Evolutionary conservation across 2,888 invertebrate species (phyloP).

Genomic region (Tachina grossa): DNA sequence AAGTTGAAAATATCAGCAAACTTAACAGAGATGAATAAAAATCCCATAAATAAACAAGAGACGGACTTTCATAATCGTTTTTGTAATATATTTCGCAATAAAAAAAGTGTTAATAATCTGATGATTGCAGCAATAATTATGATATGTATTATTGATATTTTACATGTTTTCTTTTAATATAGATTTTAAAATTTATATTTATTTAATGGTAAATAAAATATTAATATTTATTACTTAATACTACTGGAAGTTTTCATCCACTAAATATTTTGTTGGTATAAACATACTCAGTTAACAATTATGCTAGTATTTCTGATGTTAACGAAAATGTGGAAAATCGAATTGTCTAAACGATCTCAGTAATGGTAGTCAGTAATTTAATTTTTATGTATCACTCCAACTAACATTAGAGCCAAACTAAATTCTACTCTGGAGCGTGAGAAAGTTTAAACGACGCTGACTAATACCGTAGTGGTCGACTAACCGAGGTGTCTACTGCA

Average conservation of each 20-base stretch:
- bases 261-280: too few species aligned
- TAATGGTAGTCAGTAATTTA: too few species aligned
- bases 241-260: neutral
- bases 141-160: slow-evolving; percentile 20
- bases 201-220: slow-evolving; percentile 4
- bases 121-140: slow-evolving; percentile 25
- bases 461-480: too few species aligned
- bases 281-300: too few species aligned
- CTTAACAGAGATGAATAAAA: neutral
- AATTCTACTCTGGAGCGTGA: too few species aligned
- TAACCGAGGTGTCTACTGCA: too few species aligned
- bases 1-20: neutral
- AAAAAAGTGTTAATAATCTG: slow-evolving; percentile 27
- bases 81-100: slow-evolving; percentile 1
- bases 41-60: slow-evolving; percentile 13
- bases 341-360: too few species aligned
- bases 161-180: neutral
- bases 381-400: too few species aligned
- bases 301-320: too few species aligned
- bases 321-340: too few species aligned
- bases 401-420: too few species aligned
- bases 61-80: slow-evolving; percentile 18
- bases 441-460: too few species aligned
- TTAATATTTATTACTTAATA: slow-evolving; percentile 18
- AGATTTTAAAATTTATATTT: neutral